Conservation (phyloP, 2,888 invertebrate species). For the Laothoe populi region DNA sequence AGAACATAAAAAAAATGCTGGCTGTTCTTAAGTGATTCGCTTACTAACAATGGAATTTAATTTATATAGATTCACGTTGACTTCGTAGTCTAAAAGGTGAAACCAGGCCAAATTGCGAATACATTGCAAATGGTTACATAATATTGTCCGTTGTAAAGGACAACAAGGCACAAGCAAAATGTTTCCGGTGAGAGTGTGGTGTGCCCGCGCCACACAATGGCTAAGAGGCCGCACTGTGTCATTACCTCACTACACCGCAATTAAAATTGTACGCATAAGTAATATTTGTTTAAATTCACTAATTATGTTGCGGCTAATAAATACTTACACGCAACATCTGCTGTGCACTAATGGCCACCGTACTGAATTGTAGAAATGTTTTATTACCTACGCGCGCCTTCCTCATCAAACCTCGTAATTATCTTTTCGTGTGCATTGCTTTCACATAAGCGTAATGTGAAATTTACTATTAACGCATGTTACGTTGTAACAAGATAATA, state of each 20-base stretch:
- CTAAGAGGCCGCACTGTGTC: constrained; percentile 50
- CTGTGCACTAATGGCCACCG: constrained; percentile 60
- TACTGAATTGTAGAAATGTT: constrained; percentile 67
- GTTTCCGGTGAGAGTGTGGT: constrained; percentile 42
- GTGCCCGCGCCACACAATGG: constrained; percentile 45
- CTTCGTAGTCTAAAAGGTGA: not conserved
- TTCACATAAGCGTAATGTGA: constrained; percentile 43
- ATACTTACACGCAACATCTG: constrained; percentile 80
- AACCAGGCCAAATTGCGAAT: not conserved
- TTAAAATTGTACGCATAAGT: constrained; percentile 78
- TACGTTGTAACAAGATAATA: no score
- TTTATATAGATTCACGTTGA: not conserved
- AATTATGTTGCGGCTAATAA: constrained; percentile 78
- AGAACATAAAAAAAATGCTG: no score
- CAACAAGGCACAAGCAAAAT: constrained; percentile 38
- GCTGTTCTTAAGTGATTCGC: no score
- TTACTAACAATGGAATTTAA: no score
- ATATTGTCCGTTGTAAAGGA: constrained; percentile 28
- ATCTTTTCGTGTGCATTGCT: constrained; percentile 48
- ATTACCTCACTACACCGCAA: constrained; percentile 63
- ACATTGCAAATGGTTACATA: not conserved
- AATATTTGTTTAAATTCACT: constrained; percentile 82
- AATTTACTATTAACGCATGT: constrained; percentile 46
- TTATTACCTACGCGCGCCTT: constrained; percentile 65
- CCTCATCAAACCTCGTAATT: constrained; percentile 61